Percentiles rank a stretch among this genome's conserved stretches.
These are phyloP conservation scores for Mimas tiliae DNA, from an alignment of 2,888 invertebrate genomes.

Conservation along the genomic window DNA sequence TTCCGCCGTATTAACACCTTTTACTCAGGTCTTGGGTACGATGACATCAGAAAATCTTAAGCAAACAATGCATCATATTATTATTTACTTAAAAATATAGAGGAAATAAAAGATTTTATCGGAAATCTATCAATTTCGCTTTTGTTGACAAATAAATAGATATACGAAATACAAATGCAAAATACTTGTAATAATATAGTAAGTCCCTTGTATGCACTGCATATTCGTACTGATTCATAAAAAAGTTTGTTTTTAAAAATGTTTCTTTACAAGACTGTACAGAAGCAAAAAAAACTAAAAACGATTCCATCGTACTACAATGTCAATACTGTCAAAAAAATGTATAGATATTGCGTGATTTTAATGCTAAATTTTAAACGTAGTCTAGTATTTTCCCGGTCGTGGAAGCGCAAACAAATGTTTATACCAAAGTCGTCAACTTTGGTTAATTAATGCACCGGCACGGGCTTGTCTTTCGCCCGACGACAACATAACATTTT, in stretches of 20 bases:
- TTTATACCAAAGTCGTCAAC: conserved; percentile 47
- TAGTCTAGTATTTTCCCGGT: conserved; percentile 57
- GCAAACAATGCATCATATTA: conserved; percentile 15
- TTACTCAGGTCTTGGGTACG: conserved; percentile 44
- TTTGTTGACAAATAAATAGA: neutral
- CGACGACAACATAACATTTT: conserved; percentile 60
- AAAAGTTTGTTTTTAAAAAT: too few relatives aligned
- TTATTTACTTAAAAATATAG: conserved; percentile 2
- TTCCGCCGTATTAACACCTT: conserved; percentile 55
- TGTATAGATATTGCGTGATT: neutral
- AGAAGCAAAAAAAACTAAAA: too few relatives aligned
- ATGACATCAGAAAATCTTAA: conserved; percentile 34
- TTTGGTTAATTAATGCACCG: conserved; percentile 70
- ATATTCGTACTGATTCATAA: too few relatives aligned
- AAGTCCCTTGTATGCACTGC: neutral
- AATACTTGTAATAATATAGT: too few relatives aligned
- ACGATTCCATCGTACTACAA: too few relatives aligned
- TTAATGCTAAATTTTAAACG: conserved; percentile 45
- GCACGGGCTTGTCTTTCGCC: conserved; percentile 56
- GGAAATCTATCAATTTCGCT: neutral
- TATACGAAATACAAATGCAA: too few relatives aligned
- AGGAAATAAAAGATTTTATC: neutral
- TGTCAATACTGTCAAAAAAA: neutral
- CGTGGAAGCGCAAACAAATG: conserved; percentile 56
- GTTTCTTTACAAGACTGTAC: too few relatives aligned